Evolutionary conservation across 2,888 invertebrate genomes (phyloP).

Genomic region (Oscheius myriophilus): DNA sequence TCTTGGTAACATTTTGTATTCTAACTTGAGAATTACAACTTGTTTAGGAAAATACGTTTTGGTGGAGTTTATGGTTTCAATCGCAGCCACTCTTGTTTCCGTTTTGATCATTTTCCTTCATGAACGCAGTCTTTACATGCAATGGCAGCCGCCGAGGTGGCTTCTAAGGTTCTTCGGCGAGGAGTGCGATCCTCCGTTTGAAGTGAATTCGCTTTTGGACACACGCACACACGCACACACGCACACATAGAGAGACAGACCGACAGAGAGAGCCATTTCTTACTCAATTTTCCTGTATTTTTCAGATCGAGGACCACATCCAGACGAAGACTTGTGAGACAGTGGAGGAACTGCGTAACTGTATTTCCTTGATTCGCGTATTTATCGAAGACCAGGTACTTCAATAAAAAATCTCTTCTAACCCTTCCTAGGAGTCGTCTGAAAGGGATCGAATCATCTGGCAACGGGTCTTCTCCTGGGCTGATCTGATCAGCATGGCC

Average conservation of each 20-base stretch:
- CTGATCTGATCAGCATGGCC: slow-evolving; percentile 49
- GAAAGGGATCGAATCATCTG: slow-evolving; percentile 51
- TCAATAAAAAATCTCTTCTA: background rate
- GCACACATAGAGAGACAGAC: too few species aligned
- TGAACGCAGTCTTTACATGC: slow-evolving; percentile 50
- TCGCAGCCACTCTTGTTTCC: slow-evolving; percentile 52
- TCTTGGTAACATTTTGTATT: slow-evolving; percentile 35
- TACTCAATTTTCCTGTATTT: too few species aligned
- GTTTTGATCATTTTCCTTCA: slow-evolving; percentile 55
- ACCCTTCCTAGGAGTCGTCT: slow-evolving; percentile 31
- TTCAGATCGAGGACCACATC: slow-evolving; percentile 52
- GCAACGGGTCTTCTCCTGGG: slow-evolving; percentile 58
- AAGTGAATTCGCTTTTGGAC: slow-evolving; percentile 1
- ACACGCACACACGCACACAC: too few species aligned
- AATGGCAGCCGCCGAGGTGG: slow-evolving; percentile 47
- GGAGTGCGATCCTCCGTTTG: slow-evolving; percentile 28
- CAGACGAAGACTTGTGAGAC: slow-evolving; percentile 45
- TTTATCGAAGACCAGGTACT: slow-evolving; percentile 48
- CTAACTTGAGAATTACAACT: background rate
- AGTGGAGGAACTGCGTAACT: slow-evolving; percentile 53
- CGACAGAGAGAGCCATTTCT: too few species aligned
- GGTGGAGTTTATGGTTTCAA: slow-evolving; percentile 53
- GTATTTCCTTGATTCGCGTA: slow-evolving; percentile 45
- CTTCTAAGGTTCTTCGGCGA: slow-evolving; percentile 42
- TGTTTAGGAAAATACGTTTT: slow-evolving; percentile 53